Percentiles rank a stretch among this genome's conserved stretches.
phyloP scores from a whole-genome alignment of 2,888 invertebrate genomes.

The Epirrhoe tristata region DNA sequence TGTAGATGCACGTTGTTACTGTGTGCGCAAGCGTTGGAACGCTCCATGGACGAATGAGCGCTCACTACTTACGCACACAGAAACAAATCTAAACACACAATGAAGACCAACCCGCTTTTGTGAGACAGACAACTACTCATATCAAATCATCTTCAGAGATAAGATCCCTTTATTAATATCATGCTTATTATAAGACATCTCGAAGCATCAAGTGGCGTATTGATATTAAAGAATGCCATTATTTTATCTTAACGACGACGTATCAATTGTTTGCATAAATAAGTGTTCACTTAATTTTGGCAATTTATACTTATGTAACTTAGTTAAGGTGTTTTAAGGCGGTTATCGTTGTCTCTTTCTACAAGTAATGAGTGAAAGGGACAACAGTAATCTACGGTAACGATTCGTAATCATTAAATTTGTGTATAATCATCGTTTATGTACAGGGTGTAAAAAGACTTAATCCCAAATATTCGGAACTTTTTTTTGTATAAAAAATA shows the following conservation, averaged over 20 bases:
- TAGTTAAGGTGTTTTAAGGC: not conserved
- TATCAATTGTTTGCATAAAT: not conserved
- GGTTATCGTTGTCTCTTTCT: not conserved
- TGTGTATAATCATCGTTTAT: not conserved
- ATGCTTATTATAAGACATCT: not conserved
- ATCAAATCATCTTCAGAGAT: too few relatives aligned
- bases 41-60: too few relatives aligned
- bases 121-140: too few relatives aligned
- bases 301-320: not conserved
- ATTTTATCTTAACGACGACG: not conserved
- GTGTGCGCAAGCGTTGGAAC: too few relatives aligned
- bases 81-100: too few relatives aligned
- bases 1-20: too few relatives aligned
- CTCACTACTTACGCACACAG: too few relatives aligned
- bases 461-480: not conserved
- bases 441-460: not conserved
- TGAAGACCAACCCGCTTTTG: too few relatives aligned
- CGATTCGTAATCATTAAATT: not conserved
- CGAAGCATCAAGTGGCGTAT: not conserved
- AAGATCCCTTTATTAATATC: not conserved
- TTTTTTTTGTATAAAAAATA: not conserved
- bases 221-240: not conserved
- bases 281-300: not conserved
- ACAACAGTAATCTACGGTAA: not conserved
- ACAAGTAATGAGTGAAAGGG: not conserved